Percentiles rank a stretch among this genome's conserved stretches.
phyloP scores from a whole-genome alignment of 2,888 invertebrate species.

The Mimachlamys varia region DNA sequence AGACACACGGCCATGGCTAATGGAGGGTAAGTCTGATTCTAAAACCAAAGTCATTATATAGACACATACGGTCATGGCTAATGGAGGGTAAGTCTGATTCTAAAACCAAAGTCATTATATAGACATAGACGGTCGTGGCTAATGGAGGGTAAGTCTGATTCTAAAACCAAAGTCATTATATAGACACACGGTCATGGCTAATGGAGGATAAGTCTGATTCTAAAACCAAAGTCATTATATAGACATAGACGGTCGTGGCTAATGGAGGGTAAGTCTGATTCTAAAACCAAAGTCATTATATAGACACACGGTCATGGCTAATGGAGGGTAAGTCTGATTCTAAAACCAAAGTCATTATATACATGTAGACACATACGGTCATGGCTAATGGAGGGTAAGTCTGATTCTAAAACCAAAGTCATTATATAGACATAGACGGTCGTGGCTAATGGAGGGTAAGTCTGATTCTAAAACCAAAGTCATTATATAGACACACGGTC shows the following conservation, averaged over 20 bases:
- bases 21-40: conserved; percentile 85
- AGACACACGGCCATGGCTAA: conserved; percentile 95
- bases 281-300: conserved; percentile 93
- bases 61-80: conserved; percentile 93
- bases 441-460: conserved; percentile 92
- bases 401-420: conserved; percentile 88
- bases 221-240: conserved; percentile 93
- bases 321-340: conserved; percentile 87
- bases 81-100: conserved; percentile 87
- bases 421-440: conserved; percentile 94
- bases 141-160: conserved; percentile 88
- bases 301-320: conserved; percentile 93
- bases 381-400: conserved; percentile 92
- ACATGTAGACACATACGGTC: conserved; percentile 93
- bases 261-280: conserved; percentile 88
- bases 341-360: conserved; percentile 93
- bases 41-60: conserved; percentile 94
- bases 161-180: conserved; percentile 93
- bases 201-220: conserved; percentile 87
- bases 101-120: conserved; percentile 93
- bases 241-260: conserved; percentile 93
- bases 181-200: conserved; percentile 93
- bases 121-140: conserved; percentile 93
- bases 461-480: conserved; percentile 88
- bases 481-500: conserved; percentile 93